A percentile compares a stretch with the other conserved stretches of the same genome.
These are phyloP conservation scores for Spodoptera litura DNA, from an alignment of 1,140 invertebrate genomes.

Conservation along the genomic window DNA sequence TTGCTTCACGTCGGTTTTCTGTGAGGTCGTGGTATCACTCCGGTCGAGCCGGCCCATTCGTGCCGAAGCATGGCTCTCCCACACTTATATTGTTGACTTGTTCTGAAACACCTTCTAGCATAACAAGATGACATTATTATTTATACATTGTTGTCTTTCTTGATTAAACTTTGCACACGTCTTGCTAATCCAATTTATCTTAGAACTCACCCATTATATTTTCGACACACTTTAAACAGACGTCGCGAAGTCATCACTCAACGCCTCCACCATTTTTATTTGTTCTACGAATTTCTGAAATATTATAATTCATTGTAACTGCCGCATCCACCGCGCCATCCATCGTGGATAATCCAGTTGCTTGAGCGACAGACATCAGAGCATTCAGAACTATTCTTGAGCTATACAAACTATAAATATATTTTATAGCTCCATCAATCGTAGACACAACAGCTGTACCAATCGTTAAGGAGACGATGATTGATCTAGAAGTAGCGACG, in stretches of 20 bases:
- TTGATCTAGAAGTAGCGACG: slow-evolving; percentile 62
- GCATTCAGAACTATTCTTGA: slow-evolving; percentile 72
- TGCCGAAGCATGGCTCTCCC: too few species aligned
- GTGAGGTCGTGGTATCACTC: too few species aligned
- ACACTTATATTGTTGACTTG: too few species aligned
- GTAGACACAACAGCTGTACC: slow-evolving; percentile 71
- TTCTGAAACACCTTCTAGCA: too few species aligned
- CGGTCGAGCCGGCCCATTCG: too few species aligned
- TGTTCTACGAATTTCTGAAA: slow-evolving; percentile 17
- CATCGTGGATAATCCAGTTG: slow-evolving; percentile 32
- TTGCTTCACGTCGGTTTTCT: too few species aligned
- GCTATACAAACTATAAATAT: slow-evolving; percentile 75
- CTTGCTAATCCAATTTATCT: slow-evolving; percentile 22
- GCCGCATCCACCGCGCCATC: slow-evolving; percentile 42
- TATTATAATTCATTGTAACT: slow-evolving; percentile 25
- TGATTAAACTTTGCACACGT: background rate
- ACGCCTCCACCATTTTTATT: slow-evolving; percentile 31
- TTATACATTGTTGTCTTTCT: background rate
- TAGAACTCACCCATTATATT: slow-evolving; percentile 4
- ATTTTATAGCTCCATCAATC: slow-evolving; percentile 82
- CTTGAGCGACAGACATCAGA: slow-evolving; percentile 63
- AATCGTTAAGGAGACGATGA: slow-evolving; percentile 81
- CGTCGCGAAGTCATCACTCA: slow-evolving; percentile 19
- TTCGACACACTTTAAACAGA: slow-evolving; percentile 35
- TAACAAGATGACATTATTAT: background rate